Conservation (phyloP, 2,888 invertebrate genomes). For the Philaethria dido region DNA sequence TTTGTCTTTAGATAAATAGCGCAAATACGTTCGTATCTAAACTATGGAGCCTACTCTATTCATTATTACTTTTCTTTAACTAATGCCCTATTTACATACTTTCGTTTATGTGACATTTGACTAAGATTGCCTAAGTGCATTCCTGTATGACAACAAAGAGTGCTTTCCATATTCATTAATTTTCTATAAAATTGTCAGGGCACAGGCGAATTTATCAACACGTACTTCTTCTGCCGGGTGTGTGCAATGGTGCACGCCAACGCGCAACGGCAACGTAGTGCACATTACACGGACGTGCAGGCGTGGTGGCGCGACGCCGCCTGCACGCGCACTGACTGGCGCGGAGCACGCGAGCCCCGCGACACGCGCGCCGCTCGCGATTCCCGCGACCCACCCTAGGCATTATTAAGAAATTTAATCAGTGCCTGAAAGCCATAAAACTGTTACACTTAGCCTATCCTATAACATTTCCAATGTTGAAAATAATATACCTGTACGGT, state of each 20-base stretch:
- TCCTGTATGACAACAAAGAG: no score
- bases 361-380: conserved; percentile 34
- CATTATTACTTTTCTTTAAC: background rate
- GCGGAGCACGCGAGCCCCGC: conserved; percentile 48
- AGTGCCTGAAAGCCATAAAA: background rate
- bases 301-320: conserved; percentile 93
- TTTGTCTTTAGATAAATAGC: background rate
- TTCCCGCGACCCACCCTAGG: conserved; percentile 14
- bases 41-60: background rate
- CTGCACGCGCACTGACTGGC: conserved; percentile 86
- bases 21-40: background rate
- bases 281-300: conserved; percentile 92
- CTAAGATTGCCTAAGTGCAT: no score
- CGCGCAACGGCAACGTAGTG: conserved; percentile 66
- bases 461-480: no score
- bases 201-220: conserved; percentile 98
- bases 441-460: background rate
- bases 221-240: conserved; percentile 96
- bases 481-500: no score
- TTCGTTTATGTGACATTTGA: no score
- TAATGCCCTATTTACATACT: no score
- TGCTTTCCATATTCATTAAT: background rate
- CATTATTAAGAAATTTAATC: background rate
- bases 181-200: conserved; percentile 77
- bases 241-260: conserved; percentile 93